Base-by-base conservation (phyloP, 1,140 invertebrate species). In the Cataglyphis hispanica region DNA sequence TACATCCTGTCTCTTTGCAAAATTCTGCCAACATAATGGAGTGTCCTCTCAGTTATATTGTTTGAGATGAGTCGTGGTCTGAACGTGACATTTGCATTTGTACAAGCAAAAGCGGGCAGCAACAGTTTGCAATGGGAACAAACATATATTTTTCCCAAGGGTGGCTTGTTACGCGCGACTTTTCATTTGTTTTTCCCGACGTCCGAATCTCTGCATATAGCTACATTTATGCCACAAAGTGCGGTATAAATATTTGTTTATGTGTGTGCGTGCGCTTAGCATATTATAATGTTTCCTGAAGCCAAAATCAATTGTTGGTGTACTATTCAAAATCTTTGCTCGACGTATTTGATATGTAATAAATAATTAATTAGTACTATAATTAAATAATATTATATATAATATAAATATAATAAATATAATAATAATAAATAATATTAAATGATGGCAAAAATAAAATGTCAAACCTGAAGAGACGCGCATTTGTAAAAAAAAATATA, bases 81-180 rank as follows among this genome's bases (percentile, higher is more conserved):
- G 85, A 86, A 86, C 66, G 37, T 86, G 85, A 86, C 85, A 86
- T 70, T 64, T 74, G 69, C 77, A 86, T 86, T 86, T 67, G 76
- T 80, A 86, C 78, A 64, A 86, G 80, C 69, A 61, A 83, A 83
- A 86, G 66, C 67, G 78, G 46, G 67, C 78, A 70, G 77, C 84
- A 85, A 85, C 84, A 85, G 84, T 85, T 85, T 74, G 78, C 78
- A 56, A 83, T 60, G 78, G 37, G 53, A 74, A 43, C 50, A 46
- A 60, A 81, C 78, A 46, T 69, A 53, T 40, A 60, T 83, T 83
- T 83, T 83, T 83, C 78, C 78, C 53, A 22, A 61, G 78, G 67
- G 67, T 74, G 78, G 60, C 78, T 83, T 74, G 67, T 74, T 74
- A 74, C 53, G 31, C 34, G 50, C 56, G 43, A 5, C 76, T 69